Evolutionary conservation across 1,140 invertebrate species (phyloP).

Genomic region (Lepidurus arcticus): DNA sequence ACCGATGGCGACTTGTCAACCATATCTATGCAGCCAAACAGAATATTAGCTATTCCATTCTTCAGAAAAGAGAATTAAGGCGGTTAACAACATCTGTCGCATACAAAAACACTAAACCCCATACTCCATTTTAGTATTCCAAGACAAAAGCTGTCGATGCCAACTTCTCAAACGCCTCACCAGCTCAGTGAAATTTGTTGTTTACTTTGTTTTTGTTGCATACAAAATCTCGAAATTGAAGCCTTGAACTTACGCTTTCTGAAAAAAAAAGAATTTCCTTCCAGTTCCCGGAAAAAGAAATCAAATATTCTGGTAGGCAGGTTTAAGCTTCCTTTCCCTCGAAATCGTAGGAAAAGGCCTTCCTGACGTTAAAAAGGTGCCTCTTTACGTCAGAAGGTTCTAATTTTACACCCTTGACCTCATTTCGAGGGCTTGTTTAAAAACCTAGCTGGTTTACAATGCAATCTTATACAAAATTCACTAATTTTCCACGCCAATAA

Average conservation of each 20-base stretch:
- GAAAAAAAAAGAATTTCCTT: neutral
- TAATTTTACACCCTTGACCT: conserved; percentile 8
- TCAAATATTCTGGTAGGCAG: neutral
- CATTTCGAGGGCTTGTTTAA: neutral
- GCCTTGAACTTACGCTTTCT: neutral
- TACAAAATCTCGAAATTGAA: too few relatives aligned
- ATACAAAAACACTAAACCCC: neutral
- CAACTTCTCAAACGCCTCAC: neutral
- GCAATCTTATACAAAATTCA: neutral
- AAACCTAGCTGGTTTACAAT: neutral
- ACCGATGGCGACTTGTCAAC: neutral
- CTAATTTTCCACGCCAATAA: neutral
- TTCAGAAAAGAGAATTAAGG: neutral
- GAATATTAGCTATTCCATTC: neutral
- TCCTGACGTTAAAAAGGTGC: neutral
- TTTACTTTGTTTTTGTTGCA: neutral
- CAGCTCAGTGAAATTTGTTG: neutral
- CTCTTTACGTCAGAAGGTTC: neutral
- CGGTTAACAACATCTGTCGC: neutral
- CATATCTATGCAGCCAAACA: neutral
- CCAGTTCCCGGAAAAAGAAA: too few relatives aligned
- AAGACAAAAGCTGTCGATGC: neutral
- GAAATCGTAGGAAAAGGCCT: neutral
- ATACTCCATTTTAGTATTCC: neutral
- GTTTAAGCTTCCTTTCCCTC: neutral